Conservation (phyloP, 2,113 vertebrate genomes). For the Rhea americana region DNA sequence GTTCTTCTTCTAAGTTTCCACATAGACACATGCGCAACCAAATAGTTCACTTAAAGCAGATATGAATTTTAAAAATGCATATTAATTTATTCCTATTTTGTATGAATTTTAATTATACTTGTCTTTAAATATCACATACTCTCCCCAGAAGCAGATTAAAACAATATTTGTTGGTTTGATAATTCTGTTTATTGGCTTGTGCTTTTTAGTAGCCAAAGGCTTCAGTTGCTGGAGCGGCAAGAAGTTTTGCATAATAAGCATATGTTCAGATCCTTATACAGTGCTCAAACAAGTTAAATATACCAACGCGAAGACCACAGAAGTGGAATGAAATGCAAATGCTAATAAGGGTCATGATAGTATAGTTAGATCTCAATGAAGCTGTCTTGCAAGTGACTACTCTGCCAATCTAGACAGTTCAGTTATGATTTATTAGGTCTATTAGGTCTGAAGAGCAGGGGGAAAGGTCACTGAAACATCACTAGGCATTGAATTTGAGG, state of each 20-base stretch:
- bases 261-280: background rate
- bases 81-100: background rate
- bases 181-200: background rate
- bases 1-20: background rate
- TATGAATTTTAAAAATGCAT: background rate
- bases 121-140: background rate
- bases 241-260: background rate
- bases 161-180: background rate
- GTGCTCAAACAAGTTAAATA: background rate
- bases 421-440: background rate
- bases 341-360: background rate
- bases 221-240: background rate
- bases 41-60: background rate
- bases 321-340: background rate
- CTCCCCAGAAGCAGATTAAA: background rate
- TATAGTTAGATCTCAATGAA: background rate
- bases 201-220: background rate
- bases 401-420: background rate
- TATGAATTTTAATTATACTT: background rate
- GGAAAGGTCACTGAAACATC: background rate
- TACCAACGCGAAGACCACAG: background rate
- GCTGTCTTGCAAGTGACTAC: background rate
- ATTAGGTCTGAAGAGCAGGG: background rate
- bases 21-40: background rate
- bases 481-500: background rate